Evolutionary conservation across 2,797 vertebrate species (phyloP).

Genomic region (Pogonophryne albipinna): DNA sequence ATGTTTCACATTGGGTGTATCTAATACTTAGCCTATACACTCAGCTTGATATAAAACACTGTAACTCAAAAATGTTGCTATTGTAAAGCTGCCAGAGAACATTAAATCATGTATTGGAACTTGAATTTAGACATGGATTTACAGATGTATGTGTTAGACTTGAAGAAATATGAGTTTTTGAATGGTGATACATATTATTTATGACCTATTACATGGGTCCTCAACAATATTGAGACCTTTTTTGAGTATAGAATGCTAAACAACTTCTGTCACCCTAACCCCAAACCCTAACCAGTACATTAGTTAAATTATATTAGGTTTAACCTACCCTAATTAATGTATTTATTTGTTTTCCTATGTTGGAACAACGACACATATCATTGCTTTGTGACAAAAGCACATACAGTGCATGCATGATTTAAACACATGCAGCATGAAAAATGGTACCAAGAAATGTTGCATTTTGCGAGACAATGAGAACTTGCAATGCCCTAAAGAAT

Average conservation of each 20-base stretch:
- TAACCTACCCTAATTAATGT: background rate
- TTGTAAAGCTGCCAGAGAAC: constrained; percentile 3
- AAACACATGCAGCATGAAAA: background rate
- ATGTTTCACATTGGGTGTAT: constrained; percentile 70
- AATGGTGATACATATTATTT: background rate
- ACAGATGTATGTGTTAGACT: background rate
- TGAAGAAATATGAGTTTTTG: background rate
- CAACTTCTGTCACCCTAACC: too few relatives aligned
- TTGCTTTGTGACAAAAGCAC: background rate
- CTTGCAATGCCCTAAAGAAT: too few relatives aligned
- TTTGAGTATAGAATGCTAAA: too few relatives aligned
- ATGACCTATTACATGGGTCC: background rate
- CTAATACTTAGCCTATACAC: constrained; percentile 31
- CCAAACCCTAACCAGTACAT: background rate
- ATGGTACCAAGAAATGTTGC: too few relatives aligned
- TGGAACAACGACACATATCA: too few relatives aligned
- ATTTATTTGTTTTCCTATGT: background rate
- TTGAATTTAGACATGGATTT: constrained; percentile 7
- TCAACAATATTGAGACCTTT: background rate
- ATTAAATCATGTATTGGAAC: constrained; percentile 11
- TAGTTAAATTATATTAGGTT: background rate
- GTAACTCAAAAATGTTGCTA: constrained; percentile 24
- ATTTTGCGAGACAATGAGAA: too few relatives aligned
- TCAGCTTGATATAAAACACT: constrained; percentile 30
- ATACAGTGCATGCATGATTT: background rate